phyloP scores from a whole-genome alignment of 2,113 vertebrate species.

The Axis porcinus region DNA sequence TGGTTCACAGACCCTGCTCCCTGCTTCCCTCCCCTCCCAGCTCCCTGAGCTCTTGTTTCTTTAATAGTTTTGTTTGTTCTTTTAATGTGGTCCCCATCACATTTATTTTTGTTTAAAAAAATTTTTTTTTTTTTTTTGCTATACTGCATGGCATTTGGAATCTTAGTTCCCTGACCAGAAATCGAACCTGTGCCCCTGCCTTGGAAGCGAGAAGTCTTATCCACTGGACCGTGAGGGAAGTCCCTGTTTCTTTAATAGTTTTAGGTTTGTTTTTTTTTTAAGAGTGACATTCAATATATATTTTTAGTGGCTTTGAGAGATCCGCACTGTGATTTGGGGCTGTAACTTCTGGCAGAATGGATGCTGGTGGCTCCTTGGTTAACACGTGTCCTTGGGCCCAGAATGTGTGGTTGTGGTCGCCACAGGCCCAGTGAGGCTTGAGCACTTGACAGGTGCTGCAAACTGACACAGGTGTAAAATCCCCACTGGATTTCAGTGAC shows the following conservation, averaged over 20 bases:
- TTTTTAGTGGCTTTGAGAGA: background rate
- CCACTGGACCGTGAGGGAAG: background rate
- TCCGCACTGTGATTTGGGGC: background rate
- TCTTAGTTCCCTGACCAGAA: background rate
- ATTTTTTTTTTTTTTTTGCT: background rate
- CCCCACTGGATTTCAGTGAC: background rate
- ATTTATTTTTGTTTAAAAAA: background rate
- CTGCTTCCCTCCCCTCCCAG: background rate
- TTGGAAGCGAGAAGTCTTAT: background rate
- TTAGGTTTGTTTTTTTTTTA: background rate
- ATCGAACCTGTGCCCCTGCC: background rate
- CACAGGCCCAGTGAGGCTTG: rapidly evolving
- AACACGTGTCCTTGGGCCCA: background rate
- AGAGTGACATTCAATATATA: background rate
- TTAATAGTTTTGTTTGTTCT: background rate
- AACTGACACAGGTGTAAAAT: background rate
- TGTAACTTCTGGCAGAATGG: background rate
- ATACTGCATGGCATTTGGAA: background rate
- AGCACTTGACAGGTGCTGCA: background rate
- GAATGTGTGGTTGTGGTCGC: background rate
- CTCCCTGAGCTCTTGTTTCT: background rate
- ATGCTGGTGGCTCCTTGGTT: background rate
- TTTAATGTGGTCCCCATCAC: background rate
- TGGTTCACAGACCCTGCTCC: too few species aligned
- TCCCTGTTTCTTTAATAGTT: background rate